Base-by-base conservation (phyloP, 2,113 vertebrate genomes). In the Macquaria australasica region DNA sequence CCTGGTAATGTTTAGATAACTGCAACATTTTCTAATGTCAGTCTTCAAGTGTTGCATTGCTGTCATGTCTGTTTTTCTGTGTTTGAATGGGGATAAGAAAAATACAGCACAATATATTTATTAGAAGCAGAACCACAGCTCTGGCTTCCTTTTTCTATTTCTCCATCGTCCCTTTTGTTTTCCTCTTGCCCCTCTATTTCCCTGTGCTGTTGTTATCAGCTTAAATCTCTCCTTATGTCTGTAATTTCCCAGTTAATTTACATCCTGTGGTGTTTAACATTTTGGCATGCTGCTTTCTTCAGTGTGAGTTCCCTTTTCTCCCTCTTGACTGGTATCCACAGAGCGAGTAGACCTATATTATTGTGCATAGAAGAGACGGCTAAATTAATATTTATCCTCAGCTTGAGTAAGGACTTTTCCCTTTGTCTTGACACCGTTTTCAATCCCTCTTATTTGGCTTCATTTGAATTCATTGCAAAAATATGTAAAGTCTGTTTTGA, bases 241-340 rank as follows among this genome's bases (percentile, higher is more conserved):
- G 7, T 78, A 11, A 60, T 74, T 60, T 50, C n/a, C 41, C 53
- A n/a, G 48, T 23, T 58, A 15, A 50, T 56, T 66, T 56, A 23
- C 73, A 31, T 72, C 79, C 71, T 75, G 23, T 23, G 50, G 43
- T 43, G 70, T 73, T 82, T 64, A 28, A 76, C 67, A n/a, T 34
- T 37, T 43, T 43, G 34, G 1, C 62, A 1, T 51, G 50, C 71
- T 14, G 53, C 68, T 53, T 74, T 58, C 67, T 70, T 15, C 41
- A 59, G 69, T 34, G 39, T 12, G 8, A 63, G 23, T 11, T 28
- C 77, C 37, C 59, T 45, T 85, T 77, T 66, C 43, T 78, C 21
- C 5, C 56, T 50, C 34, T 43, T 41, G n/a, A n/a, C 21, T 56
- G 5, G 28, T 6, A 28, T 37, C 34, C 39, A 31, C 60, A 63